These are phyloP conservation scores for Zonotrichia leucophrys DNA, from an alignment of 2,113 vertebrate genomes.

Conservation along the genomic window DNA sequence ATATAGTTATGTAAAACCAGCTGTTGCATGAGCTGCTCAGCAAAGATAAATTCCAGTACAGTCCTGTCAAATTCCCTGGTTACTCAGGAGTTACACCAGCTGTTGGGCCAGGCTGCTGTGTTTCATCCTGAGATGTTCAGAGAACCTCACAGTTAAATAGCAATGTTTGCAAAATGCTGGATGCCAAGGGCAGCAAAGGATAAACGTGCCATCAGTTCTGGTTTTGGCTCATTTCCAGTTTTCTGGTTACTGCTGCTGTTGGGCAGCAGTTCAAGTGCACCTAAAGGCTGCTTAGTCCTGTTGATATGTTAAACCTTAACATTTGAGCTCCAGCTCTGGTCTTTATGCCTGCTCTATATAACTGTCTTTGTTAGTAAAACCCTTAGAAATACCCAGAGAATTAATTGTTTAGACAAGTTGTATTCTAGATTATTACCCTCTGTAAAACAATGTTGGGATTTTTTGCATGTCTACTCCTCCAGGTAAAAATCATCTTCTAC, in stretches of 20 bases:
- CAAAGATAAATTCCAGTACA: background rate
- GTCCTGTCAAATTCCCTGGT: background rate
- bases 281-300: background rate
- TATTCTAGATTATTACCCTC: background rate
- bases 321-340: background rate
- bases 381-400: background rate
- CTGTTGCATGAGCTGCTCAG: background rate
- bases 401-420: background rate
- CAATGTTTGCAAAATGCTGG: background rate
- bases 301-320: background rate
- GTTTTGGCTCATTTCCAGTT: background rate
- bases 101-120: background rate
- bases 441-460: background rate
- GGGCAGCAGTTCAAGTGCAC: background rate
- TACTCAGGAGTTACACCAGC: background rate
- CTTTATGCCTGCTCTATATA: background rate
- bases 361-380: background rate
- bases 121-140: background rate
- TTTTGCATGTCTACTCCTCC: background rate
- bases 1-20: background rate
- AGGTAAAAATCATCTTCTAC: background rate
- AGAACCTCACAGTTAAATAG: background rate
- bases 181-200: background rate
- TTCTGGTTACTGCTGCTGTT: background rate
- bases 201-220: background rate